A percentile compares a stretch with the other conserved stretches of the same genome.
phyloP scores from a whole-genome alignment of 2,797 vertebrate species.

The Sternarchorhynchus goeldii region DNA sequence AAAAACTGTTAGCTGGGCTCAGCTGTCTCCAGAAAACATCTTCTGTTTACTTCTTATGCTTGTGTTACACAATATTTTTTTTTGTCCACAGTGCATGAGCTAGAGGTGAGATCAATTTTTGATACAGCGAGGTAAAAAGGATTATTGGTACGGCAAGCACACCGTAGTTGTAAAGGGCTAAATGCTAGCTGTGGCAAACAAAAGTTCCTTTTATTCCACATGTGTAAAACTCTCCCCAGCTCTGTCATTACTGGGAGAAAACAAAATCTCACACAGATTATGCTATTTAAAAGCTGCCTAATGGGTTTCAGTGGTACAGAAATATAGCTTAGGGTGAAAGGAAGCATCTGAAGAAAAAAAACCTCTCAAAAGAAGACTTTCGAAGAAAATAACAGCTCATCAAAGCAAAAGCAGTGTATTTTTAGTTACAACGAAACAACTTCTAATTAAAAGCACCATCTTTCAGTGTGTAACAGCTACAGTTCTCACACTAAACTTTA shows the following conservation, averaged over 20 bases:
- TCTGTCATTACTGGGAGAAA: constrained; percentile 39
- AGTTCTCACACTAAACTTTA: constrained; percentile 17
- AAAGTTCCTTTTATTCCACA: background rate
- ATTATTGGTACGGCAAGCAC: too few relatives aligned
- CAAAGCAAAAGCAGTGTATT: constrained; percentile 4
- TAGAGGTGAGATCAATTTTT: constrained; percentile 13
- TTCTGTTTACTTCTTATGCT: constrained; percentile 1
- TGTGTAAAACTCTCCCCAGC: constrained; percentile 26
- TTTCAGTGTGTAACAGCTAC: constrained; percentile 24
- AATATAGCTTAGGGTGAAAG: background rate
- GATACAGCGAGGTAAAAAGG: background rate
- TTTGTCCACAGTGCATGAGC: background rate
- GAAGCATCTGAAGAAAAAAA: background rate
- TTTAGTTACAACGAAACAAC: constrained; percentile 22
- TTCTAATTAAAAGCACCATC: constrained; percentile 12
- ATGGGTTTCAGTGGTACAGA: constrained; percentile 57
- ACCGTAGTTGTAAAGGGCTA: background rate
- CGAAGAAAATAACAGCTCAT: constrained; percentile 2
- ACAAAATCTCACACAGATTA: constrained; percentile 28
- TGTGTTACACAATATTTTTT: background rate
- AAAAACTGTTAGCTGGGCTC: constrained; percentile 41
- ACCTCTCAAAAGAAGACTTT: background rate
- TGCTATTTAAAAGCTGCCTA: constrained; percentile 48
- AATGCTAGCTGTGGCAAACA: background rate
- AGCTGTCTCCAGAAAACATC: constrained; percentile 21